These are phyloP conservation scores for Lasioglossum zephyrum DNA, from an alignment of 2,888 invertebrate species.

Conservation along the genomic window DNA sequence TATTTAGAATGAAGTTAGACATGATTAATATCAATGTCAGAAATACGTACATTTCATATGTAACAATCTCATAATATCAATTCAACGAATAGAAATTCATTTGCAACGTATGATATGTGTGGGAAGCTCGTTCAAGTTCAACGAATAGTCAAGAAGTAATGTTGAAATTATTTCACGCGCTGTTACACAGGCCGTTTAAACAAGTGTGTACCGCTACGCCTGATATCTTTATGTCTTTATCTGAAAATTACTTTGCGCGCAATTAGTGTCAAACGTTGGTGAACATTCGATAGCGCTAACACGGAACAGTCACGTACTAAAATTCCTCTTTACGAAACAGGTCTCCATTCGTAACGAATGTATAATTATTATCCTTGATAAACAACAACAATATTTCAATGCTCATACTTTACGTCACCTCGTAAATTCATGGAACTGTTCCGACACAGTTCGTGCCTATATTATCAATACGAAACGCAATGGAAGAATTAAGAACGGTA, in stretches of 20 bases:
- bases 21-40: not conserved
- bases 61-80: not conserved
- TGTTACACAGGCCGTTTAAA: not conserved
- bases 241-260: slow-evolving; percentile 10
- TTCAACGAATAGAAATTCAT: not conserved
- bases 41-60: not conserved
- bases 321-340: slow-evolving; percentile 7
- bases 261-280: not conserved
- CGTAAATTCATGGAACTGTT: not conserved
- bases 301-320: not conserved
- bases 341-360: not conserved
- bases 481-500: not conserved
- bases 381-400: not conserved
- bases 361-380: not conserved
- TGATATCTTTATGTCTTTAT: slow-evolving; percentile 6
- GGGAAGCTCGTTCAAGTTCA: not conserved
- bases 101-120: not conserved
- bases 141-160: not conserved
- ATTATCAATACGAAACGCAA: not conserved
- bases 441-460: not conserved
- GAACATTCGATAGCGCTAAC: not conserved
- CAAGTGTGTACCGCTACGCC: not conserved
- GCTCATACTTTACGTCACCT: not conserved
- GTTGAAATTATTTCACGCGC: slow-evolving; percentile 1
- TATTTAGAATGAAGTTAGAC: not conserved